phyloP scores from a whole-genome alignment of 2,888 invertebrate genomes.

The Blastobasis lacticolella region DNA sequence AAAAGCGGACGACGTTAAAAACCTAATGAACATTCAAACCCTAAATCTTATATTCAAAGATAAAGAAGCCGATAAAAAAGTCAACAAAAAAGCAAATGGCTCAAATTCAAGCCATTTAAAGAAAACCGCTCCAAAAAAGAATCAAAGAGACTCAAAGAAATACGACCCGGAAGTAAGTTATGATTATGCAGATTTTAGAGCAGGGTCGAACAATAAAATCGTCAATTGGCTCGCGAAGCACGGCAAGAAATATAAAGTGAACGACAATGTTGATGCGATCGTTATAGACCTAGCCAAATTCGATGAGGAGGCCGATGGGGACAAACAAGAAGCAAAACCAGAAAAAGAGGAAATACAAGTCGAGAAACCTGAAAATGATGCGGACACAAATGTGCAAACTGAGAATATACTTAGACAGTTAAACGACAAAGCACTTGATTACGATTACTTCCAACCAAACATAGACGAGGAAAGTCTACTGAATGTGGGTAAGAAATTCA shows the following conservation, averaged over 20 bases:
- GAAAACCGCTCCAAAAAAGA: too few species aligned
- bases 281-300: slow-evolving; percentile 25
- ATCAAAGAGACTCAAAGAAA: too few species aligned
- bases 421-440: too few species aligned
- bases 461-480: too few species aligned
- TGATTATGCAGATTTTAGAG: too few species aligned
- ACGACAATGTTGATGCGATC: slow-evolving; percentile 29
- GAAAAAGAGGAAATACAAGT: too few species aligned
- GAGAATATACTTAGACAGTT: too few species aligned
- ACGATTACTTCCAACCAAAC: too few species aligned
- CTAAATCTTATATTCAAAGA: slow-evolving; percentile 13
- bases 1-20: not conserved
- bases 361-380: not conserved
- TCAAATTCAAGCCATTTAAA: not conserved
- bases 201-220: not conserved
- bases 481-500: not conserved
- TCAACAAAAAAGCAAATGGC: not conserved
- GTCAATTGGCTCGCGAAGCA: not conserved
- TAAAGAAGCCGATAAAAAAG: not conserved
- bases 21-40: slow-evolving; percentile 9
- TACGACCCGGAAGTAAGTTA: too few species aligned
- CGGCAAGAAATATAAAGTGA: slow-evolving; percentile 23
- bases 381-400: not conserved
- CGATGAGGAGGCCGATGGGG: not conserved
- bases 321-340: not conserved